Percentiles rank a stretch among this genome's conserved stretches.
These are phyloP conservation scores for silkworm (Bombyx mori) DNA, from an alignment of 1,140 invertebrate species.

Conservation along the genomic window DNA sequence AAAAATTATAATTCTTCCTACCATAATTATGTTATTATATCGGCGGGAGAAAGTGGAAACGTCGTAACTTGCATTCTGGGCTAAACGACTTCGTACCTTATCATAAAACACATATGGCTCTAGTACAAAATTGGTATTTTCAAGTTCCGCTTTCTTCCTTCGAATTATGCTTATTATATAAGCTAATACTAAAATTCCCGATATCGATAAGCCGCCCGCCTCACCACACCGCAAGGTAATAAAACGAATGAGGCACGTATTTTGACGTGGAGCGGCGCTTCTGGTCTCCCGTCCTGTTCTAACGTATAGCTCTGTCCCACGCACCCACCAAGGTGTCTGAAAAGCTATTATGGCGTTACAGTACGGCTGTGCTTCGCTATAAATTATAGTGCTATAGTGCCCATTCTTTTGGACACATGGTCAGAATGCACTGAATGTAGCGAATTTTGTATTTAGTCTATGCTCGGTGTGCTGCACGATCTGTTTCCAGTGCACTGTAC, in stretches of 20 bases:
- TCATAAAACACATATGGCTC: too few species aligned
- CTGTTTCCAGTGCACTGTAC: too few species aligned
- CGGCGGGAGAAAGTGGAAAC: too few species aligned
- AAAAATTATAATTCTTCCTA: too few species aligned
- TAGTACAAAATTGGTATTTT: too few species aligned
- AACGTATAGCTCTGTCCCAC: slow-evolving; percentile 31
- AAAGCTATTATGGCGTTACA: slow-evolving; percentile 62
- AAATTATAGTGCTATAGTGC: slow-evolving; percentile 63
- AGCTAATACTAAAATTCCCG: slow-evolving; percentile 17
- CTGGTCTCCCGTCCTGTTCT: slow-evolving; percentile 53
- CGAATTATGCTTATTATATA: too few species aligned
- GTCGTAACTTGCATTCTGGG: too few species aligned
- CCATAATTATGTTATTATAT: too few species aligned
- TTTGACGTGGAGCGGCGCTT: slow-evolving; percentile 70
- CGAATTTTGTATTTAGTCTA: too few species aligned
- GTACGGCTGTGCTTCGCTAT: slow-evolving; percentile 45
- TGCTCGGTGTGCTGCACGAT: too few species aligned
- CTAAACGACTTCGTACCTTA: too few species aligned
- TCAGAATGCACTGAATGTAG: slow-evolving; percentile 19
- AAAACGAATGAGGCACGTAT: slow-evolving; percentile 70
- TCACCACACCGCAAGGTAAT: slow-evolving; percentile 37
- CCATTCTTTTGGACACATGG: slow-evolving; percentile 57
- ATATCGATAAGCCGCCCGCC: slow-evolving; percentile 28
- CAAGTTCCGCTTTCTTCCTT: too few species aligned
- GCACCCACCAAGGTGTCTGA: slow-evolving; percentile 45